These are phyloP conservation scores for Trochalopteron elliotii DNA, from an alignment of 2,113 vertebrate species.

Conservation along the genomic window DNA sequence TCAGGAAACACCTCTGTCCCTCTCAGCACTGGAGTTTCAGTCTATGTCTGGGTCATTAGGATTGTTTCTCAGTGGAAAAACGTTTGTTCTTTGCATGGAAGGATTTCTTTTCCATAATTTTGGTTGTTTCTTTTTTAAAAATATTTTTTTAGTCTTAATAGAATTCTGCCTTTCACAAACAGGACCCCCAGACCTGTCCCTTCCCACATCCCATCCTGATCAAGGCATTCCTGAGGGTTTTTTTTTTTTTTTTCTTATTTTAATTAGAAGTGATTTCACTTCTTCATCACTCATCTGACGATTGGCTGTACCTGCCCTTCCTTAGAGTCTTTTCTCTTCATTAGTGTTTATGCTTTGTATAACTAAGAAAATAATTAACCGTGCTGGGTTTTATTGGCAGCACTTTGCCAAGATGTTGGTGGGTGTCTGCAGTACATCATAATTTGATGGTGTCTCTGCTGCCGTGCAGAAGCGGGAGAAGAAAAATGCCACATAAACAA, in stretches of 20 bases:
- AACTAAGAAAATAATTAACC: slow-evolving; percentile 72
- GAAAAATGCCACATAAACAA: slow-evolving; percentile 73
- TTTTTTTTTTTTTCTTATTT: background rate
- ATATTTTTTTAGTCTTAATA: background rate
- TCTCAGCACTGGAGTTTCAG: background rate
- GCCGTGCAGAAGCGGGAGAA: slow-evolving; percentile 59
- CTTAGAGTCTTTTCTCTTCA: slow-evolving; percentile 53
- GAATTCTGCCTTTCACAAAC: background rate
- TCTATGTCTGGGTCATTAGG: background rate
- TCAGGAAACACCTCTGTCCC: background rate
- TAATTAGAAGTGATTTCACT: background rate
- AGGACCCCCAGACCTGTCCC: background rate
- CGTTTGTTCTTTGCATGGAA: background rate
- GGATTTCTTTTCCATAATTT: background rate
- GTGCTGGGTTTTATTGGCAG: slow-evolving; percentile 54
- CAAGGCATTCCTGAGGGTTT: background rate
- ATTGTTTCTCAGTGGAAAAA: background rate
- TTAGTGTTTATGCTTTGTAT: slow-evolving; percentile 67
- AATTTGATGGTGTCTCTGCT: slow-evolving; percentile 65
- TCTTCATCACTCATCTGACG: background rate
- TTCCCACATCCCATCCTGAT: background rate
- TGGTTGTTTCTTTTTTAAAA: background rate
- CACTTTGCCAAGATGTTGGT: slow-evolving; percentile 26
- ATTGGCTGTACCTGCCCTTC: slow-evolving; percentile 32
- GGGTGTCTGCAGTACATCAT: slow-evolving; percentile 68